Percentiles rank a stretch among this genome's conserved stretches.
These are phyloP conservation scores for Corticium candelabrum DNA, from an alignment of 37 sponge, comb jelly and placozoan genomes.

Conservation along the genomic window DNA sequence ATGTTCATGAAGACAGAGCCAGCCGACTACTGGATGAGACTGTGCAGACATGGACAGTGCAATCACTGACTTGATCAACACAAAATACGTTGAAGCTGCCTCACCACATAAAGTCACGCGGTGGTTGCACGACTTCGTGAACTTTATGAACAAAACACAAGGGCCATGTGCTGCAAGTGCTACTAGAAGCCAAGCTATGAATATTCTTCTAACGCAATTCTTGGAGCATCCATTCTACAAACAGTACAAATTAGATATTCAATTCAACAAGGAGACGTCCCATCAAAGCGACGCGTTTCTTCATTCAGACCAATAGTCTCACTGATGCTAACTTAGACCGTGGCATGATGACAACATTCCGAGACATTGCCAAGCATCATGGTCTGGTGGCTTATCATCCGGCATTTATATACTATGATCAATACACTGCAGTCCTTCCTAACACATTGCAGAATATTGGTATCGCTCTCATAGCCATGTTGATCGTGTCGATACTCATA, in stretches of 20 bases:
- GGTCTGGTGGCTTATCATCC: constrained; percentile 15
- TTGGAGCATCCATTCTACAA: not conserved
- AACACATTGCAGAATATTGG: not conserved
- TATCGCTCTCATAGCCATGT: not conserved
- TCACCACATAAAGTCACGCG: not conserved
- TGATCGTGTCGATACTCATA: not conserved
- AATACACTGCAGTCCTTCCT: not conserved
- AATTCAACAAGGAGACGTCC: not conserved
- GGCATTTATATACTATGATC: not conserved
- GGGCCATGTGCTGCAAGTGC: not conserved
- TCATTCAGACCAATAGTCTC: not conserved
- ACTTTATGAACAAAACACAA: not conserved
- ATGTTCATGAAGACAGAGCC: not conserved
- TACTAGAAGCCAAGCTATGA: not conserved
- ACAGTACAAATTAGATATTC: not conserved
- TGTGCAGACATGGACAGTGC: not conserved
- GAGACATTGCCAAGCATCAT: constrained; percentile 48
- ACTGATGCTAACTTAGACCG: constrained; percentile 67
- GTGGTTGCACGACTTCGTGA: not conserved
- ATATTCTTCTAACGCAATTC: not conserved
- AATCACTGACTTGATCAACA: not conserved
- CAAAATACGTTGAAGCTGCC: not conserved
- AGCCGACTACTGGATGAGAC: not conserved
- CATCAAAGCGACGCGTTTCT: not conserved
- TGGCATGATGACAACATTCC: constrained; percentile 61